Evolutionary conservation across 30 jellyfish, hydroid and myxozoan genomes (phyloP), one percentile per base, ranked within the genome.

Genomic region (Chrysaora quinquecirrha): DNA sequence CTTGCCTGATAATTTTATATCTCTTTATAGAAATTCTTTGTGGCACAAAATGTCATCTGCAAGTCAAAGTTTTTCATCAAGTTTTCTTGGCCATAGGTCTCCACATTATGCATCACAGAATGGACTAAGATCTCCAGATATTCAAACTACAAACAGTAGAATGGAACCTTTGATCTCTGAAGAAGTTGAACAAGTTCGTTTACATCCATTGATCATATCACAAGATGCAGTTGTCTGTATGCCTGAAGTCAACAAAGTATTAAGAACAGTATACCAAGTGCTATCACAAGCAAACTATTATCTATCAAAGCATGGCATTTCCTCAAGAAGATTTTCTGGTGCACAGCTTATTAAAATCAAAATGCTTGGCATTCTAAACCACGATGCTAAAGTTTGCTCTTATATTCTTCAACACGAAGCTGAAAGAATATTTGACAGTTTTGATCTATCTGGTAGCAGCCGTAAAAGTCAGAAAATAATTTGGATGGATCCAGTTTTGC

Each of bases 301-400:
- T 74, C 83, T 94, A 7, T 94, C 99, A 35, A 94, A 94, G 78
- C 97, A 94, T 83, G 99, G 97, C 33, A 94, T 94, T 11, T 78
- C 96, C 22, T 94, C 99, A 30, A 73, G 99, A 65, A 85, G 99
- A 34, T 94, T 87, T 70, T 71, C 99, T 0, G 99, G 99, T 2
- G 99, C 99, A 21, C 99, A 94, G 75, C 85, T 94, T 22, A 94
- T 94, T 58, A 95, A 93, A 49, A 87, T 94, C 38, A 94, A 94
- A 63, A 94, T 94, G 99, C 89, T 94, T 19, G 99, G 99, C 22
- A 86, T 94, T 30, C 74, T 94, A 14, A 93, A 93, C 24, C 99
- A 94, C 43, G 99, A 94, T 64, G 99, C 99, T 2, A 94, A 94
- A 71, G 99, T 94, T 6, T 94, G 99, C 82, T 94, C 99, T 9